Evolutionary conservation across 2,888 invertebrate species (phyloP).

Genomic region (Acronicta aceris): DNA sequence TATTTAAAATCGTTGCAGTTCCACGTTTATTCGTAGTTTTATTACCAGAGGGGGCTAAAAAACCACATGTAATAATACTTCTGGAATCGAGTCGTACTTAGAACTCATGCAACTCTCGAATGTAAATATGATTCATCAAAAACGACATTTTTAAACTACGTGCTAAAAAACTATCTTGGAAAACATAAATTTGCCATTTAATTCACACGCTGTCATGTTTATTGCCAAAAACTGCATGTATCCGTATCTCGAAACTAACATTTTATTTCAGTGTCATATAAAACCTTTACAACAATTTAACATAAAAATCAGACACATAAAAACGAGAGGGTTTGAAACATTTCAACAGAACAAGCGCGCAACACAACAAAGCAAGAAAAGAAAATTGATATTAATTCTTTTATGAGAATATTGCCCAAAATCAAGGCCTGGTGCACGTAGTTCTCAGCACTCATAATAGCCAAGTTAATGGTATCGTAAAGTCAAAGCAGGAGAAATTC

Average conservation of each 20-base stretch:
- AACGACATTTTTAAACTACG: conserved; percentile 3
- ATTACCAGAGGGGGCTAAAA: no score
- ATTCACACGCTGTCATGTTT: conserved; percentile 35
- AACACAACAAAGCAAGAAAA: conserved; percentile 35
- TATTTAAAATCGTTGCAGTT: no score
- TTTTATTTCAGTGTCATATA: conserved; percentile 37
- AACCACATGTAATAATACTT: no score
- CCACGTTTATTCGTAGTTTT: no score
- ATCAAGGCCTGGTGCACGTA: conserved; percentile 15
- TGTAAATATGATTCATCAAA: no score
- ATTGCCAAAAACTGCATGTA: conserved; percentile 37
- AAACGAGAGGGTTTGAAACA: conserved; percentile 22
- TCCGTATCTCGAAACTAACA: conserved; percentile 31
- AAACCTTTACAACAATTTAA: conserved; percentile 47
- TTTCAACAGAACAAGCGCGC: conserved; percentile 23
- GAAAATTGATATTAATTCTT: conserved; percentile 48
- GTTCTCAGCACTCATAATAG: conserved; percentile 35
- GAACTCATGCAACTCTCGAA: no score
- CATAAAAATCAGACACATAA: conserved; percentile 47
- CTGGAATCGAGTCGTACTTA: no score
- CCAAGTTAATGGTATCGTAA: conserved; percentile 47
- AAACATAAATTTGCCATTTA: conserved; percentile 35
- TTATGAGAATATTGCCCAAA: conserved; percentile 35
- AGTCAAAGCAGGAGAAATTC: conserved; percentile 36
- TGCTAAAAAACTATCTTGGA: conserved; percentile 25